These are phyloP conservation scores for Amphiprion clarkii DNA, from an alignment of 2,797 vertebrate species.

Conservation along the genomic window DNA sequence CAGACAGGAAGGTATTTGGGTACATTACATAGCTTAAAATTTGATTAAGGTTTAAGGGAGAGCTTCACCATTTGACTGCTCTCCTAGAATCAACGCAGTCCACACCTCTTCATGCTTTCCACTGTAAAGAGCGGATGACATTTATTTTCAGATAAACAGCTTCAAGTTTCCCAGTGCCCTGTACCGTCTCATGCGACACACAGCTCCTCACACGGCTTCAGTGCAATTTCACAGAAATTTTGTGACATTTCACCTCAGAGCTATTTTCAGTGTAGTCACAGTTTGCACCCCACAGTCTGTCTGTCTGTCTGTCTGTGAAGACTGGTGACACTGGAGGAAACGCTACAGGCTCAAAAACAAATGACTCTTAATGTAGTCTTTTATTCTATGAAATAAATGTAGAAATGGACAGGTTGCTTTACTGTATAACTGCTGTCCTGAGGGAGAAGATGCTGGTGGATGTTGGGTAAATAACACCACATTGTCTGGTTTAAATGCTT, in stretches of 20 bases:
- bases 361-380: no score
- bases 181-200: background rate
- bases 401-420: no score
- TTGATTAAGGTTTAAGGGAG: background rate
- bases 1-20: background rate
- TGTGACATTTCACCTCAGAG: no score
- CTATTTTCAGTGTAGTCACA: background rate
- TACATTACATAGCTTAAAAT: background rate
- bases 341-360: no score
- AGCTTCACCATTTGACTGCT: background rate
- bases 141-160: constrained; percentile 4
- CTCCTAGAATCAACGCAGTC: background rate
- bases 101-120: background rate
- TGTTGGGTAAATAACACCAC: no score
- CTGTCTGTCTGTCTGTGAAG: no score
- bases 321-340: no score
- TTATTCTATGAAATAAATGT: no score
- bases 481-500: no score
- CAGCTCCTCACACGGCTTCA: background rate
- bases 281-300: no score
- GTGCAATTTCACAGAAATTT: constrained; percentile 6
- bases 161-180: background rate
- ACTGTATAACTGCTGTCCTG: no score
- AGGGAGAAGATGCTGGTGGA: no score
- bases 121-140: background rate